Conservation (phyloP, 2,113 vertebrate genomes). For the Stomatorhinus ivindoensis region DNA sequence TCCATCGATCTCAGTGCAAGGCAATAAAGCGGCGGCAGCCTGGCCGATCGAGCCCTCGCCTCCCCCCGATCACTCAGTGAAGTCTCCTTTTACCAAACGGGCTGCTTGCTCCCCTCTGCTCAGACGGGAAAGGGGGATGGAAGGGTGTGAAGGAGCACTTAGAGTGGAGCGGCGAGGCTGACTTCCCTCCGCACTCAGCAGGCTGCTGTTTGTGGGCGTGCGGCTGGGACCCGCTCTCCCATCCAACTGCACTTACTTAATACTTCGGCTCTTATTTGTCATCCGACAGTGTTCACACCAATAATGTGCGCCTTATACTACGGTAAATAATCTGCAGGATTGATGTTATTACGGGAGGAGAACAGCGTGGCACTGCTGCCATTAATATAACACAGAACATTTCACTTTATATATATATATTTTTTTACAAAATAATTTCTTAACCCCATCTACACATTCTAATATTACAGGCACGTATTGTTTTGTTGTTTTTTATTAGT, state of each 20-base stretch:
- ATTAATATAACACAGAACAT: background rate
- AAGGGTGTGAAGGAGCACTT: constrained; percentile 11
- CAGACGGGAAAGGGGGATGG: background rate
- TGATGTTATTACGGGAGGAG: background rate
- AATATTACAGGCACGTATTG: background rate
- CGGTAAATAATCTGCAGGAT: background rate
- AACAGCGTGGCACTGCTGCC: background rate
- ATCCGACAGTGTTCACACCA: background rate
- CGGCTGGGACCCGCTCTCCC: background rate
- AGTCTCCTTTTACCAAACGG: background rate
- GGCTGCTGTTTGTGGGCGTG: background rate
- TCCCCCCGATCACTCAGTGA: background rate
- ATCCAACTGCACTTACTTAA: background rate
- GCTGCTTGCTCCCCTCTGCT: background rate
- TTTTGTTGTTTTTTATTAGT: background rate
- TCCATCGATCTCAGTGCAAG: background rate
- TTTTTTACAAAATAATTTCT: background rate
- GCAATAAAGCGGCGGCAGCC: background rate
- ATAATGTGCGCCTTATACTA: background rate
- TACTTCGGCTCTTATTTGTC: background rate
- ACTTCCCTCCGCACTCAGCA: background rate
- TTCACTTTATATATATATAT: background rate
- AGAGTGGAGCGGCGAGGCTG: background rate
- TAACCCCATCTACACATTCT: background rate
- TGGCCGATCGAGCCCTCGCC: background rate